phyloP scores from a whole-genome alignment of 2,888 invertebrate genomes.

The Andrena marginata region DNA sequence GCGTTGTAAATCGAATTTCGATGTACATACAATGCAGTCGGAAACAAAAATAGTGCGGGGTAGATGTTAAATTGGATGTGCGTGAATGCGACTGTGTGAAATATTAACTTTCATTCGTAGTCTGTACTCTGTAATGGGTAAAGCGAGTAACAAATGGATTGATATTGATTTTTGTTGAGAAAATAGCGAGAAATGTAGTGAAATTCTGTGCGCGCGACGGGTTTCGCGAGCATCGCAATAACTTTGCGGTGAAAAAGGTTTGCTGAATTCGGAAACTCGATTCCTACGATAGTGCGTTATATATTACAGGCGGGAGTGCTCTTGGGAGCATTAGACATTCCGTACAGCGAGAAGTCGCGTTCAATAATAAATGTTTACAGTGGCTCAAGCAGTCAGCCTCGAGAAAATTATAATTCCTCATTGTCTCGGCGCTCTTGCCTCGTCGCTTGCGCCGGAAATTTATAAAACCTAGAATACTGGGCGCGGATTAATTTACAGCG shows the following conservation, averaged over 20 bases:
- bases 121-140: neutral
- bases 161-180: neutral
- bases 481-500: conserved; percentile 50
- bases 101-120: neutral
- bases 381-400: neutral
- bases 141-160: neutral
- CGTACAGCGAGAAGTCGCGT: neutral
- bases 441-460: neutral
- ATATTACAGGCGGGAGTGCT: neutral
- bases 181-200: neutral
- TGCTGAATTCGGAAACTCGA: no score
- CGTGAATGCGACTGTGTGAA: neutral
- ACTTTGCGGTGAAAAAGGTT: no score
- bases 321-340: neutral
- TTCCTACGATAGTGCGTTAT: neutral
- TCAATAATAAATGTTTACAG: conserved; percentile 15
- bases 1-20: neutral
- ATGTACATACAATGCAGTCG: neutral
- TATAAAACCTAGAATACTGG: conserved; percentile 22
- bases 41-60: neutral
- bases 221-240: no score
- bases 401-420: conserved; percentile 39
- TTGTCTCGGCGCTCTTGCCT: conserved; percentile 9
- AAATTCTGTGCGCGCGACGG: no score
- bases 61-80: neutral